Evolutionary conservation across 1,140 invertebrate species (phyloP).

Genomic region (Pseudomyrmex dendroicus): DNA sequence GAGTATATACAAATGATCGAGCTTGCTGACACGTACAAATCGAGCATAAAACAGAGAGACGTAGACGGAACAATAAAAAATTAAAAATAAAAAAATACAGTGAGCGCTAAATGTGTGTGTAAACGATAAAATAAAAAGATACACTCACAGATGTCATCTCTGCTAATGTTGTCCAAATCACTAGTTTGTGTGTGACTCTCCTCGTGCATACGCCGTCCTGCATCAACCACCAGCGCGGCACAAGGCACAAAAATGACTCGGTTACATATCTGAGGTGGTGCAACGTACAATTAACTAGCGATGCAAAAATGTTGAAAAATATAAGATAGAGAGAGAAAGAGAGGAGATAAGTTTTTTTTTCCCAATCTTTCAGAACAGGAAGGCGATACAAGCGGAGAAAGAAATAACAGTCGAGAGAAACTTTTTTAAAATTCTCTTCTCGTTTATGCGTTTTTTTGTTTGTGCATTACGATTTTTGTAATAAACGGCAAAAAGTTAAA

Average conservation of each 20-base stretch:
- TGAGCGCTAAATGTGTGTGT: background rate
- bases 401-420: background rate
- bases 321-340: background rate
- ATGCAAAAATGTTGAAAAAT: conserved; percentile 53
- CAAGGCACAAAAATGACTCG: conserved; percentile 81
- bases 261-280: conserved; percentile 74
- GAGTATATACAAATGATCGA: conserved; percentile 2
- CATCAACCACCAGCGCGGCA: conserved; percentile 78
- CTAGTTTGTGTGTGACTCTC: conserved; percentile 80
- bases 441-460: background rate
- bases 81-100: background rate
- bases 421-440: too few relatives aligned
- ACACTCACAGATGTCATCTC: conserved; percentile 79
- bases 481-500: conserved; percentile 5
- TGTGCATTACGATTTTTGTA: background rate
- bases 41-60: conserved; percentile 25
- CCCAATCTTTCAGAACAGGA: conserved; percentile 52
- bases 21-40: background rate
- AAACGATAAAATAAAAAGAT: conserved; percentile 57
- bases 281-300: conserved; percentile 54
- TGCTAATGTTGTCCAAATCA: conserved; percentile 80
- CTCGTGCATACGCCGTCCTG: conserved; percentile 80
- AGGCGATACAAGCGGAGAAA: conserved; percentile 59
- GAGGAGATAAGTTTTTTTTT: too few relatives aligned
- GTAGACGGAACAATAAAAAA: background rate